phyloP scores from a whole-genome alignment of 2,797 vertebrate genomes.

The Varecia variegata region DNA sequence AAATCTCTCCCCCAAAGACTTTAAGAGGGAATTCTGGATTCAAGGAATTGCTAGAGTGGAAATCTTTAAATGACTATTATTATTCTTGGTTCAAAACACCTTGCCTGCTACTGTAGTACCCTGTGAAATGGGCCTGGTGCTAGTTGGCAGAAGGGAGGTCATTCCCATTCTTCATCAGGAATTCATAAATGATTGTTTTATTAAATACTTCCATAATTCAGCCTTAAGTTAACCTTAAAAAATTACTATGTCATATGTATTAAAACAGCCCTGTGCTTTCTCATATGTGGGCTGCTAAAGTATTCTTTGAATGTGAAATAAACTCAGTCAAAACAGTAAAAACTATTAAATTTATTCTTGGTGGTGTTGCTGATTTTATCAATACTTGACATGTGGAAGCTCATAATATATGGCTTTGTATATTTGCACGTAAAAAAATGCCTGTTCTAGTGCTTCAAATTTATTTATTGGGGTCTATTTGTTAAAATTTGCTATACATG shows the following conservation, averaged over 20 bases:
- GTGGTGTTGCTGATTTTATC: constrained; percentile 36
- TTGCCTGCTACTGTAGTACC: background rate
- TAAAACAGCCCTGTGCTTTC: constrained; percentile 31
- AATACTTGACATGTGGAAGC: background rate
- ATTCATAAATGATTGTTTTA: constrained; percentile 12
- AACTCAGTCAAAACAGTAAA: constrained; percentile 17
- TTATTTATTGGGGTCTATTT: constrained; percentile 28
- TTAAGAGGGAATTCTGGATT: constrained; percentile 44
- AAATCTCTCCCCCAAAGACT: constrained; percentile 20
- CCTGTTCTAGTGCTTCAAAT: background rate
- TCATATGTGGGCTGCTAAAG: background rate
- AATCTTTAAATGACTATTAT: constrained; percentile 31
- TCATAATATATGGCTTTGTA: constrained; percentile 18
- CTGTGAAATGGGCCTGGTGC: background rate
- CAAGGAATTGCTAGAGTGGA: constrained; percentile 32
- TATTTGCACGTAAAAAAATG: constrained; percentile 23
- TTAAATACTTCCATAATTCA: background rate
- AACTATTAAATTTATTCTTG: background rate
- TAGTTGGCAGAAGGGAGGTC: background rate
- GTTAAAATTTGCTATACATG: constrained; percentile 17
- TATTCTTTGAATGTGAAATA: constrained; percentile 24
- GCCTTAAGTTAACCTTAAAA: constrained; percentile 20
- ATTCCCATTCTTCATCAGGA: background rate
- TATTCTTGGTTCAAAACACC: background rate
- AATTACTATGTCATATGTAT: background rate